Evolutionary conservation across 2,113 vertebrate genomes (phyloP).

Genomic region (Paracanthobrama guichenoti): DNA sequence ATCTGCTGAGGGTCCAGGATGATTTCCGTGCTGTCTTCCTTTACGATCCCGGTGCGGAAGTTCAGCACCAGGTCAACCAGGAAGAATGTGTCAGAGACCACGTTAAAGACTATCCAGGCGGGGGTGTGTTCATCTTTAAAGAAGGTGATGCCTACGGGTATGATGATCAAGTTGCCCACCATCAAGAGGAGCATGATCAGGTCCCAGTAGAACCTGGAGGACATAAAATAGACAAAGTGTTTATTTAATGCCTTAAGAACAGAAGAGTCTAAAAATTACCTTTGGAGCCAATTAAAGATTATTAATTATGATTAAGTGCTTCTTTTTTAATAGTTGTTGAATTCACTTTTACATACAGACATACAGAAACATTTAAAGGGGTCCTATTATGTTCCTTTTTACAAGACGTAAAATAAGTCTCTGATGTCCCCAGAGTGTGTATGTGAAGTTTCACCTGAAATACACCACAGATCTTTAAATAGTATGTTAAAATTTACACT

Average conservation of each 20-base stretch:
- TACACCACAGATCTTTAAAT: too few species aligned
- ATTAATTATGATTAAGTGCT: not conserved
- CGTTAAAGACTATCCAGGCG: slow-evolving; percentile 98
- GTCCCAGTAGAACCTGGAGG: slow-evolving; percentile 95
- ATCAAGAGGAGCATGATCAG: slow-evolving; percentile 98
- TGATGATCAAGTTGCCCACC: slow-evolving; percentile 99
- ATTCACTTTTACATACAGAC: not conserved
- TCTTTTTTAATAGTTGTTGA: not conserved
- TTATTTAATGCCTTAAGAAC: not conserved
- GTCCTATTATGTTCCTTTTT: too few species aligned
- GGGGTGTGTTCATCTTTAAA: slow-evolving; percentile 99
- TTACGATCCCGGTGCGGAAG: slow-evolving; percentile 97
- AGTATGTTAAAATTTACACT: too few species aligned
- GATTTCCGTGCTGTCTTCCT: slow-evolving; percentile 98
- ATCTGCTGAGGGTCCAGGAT: slow-evolving; percentile 94
- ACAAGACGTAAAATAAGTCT: too few species aligned
- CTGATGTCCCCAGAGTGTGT: too few species aligned
- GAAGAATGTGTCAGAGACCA: slow-evolving; percentile 97
- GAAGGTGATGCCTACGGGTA: slow-evolving; percentile 98
- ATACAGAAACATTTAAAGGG: not conserved
- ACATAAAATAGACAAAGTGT: slow-evolving; percentile 16
- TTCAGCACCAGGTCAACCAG: slow-evolving; percentile 98
- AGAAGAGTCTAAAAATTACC: not conserved
- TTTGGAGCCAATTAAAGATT: not conserved
- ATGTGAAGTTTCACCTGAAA: too few species aligned